Conservation (phyloP, 2,113 vertebrate species). For the Oreotrochilus melanogaster region DNA sequence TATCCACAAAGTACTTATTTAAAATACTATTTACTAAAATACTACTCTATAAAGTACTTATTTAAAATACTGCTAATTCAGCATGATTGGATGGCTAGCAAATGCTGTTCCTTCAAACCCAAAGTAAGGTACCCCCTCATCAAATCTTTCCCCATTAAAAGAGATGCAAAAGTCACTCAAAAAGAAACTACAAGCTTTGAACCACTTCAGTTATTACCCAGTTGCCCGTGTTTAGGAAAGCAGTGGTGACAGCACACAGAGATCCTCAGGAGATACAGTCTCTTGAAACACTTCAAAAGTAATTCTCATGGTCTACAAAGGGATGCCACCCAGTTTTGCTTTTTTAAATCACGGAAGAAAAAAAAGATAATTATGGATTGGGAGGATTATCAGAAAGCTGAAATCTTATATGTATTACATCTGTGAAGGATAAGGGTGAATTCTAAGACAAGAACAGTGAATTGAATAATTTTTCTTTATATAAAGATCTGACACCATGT, state of each 20-base stretch:
- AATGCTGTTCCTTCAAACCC: neutral
- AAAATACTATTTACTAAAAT: neutral
- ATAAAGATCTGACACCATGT: neutral
- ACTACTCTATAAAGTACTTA: neutral
- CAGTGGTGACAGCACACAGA: neutral
- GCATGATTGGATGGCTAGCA: neutral
- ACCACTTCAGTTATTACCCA: neutral
- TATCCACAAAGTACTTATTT: neutral
- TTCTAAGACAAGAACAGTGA: neutral
- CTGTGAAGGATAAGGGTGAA: neutral
- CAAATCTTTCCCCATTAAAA: neutral
- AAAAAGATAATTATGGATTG: neutral
- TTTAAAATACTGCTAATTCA: neutral
- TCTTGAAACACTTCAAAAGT: neutral
- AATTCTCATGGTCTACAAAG: neutral
- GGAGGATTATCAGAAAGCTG: neutral
- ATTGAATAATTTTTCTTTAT: neutral
- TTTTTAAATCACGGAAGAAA: neutral
- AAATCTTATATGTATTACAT: neutral
- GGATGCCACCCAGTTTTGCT: neutral
- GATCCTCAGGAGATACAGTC: neutral
- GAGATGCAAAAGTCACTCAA: neutral
- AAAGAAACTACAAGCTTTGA: neutral
- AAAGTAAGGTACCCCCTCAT: neutral
- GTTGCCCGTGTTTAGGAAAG: neutral